phyloP scores from a whole-genome alignment of 1,140 invertebrate genomes.

The Drosophila setifemur region DNA sequence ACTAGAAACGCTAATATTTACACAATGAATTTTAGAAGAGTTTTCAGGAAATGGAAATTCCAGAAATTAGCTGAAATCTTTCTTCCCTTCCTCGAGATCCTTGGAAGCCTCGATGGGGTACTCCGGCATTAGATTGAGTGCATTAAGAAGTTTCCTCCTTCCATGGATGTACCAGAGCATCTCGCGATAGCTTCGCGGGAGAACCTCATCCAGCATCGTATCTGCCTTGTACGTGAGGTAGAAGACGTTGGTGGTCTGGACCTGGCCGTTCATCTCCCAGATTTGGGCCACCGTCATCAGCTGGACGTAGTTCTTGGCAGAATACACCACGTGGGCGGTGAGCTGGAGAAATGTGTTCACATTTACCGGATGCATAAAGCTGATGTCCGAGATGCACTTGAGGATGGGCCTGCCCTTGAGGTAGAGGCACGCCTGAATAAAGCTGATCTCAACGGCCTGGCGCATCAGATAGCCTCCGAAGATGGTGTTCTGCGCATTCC shows the following conservation, averaged over 20 bases:
- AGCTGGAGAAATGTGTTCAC: conserved; percentile 88
- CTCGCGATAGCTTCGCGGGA: conserved; percentile 89
- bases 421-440: conserved; percentile 85
- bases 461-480: conserved; percentile 94
- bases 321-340: conserved; percentile 88
- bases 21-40: too few species aligned
- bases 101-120: not conserved
- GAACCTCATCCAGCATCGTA: conserved; percentile 84
- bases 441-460: conserved; percentile 89
- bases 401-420: conserved; percentile 85
- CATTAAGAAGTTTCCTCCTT: conserved; percentile 84
- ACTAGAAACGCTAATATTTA: too few species aligned
- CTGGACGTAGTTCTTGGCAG: conserved; percentile 86
- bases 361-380: conserved; percentile 87
- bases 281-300: conserved; percentile 88
- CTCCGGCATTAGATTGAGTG: conserved; percentile 41
- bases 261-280: conserved; percentile 84
- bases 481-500: conserved; percentile 91
- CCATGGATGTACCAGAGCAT: conserved; percentile 90
- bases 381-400: conserved; percentile 88
- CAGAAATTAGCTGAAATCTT: too few species aligned
- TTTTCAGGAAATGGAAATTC: too few species aligned
- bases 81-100: too few species aligned
- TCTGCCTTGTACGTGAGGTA: conserved; percentile 87
- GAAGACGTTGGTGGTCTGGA: conserved; percentile 88